These are phyloP conservation scores for Amyelois transitella DNA, from an alignment of 1,140 invertebrate genomes.

Conservation along the genomic window DNA sequence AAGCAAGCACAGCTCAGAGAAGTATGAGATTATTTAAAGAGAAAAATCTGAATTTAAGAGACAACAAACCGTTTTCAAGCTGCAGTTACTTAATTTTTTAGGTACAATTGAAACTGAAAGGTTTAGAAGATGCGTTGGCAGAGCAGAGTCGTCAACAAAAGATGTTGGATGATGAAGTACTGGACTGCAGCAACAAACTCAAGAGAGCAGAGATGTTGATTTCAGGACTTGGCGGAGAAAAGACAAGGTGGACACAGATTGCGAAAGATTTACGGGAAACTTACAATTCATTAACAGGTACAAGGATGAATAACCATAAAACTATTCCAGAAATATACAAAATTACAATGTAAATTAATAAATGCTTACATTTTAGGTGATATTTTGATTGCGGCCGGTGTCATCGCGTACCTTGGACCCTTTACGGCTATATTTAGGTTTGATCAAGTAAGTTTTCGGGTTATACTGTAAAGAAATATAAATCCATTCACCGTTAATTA, in stretches of 20 bases:
- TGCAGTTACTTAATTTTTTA: slow-evolving; percentile 17
- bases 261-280: slow-evolving; percentile 83
- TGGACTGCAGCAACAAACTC: slow-evolving; percentile 91
- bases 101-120: slow-evolving; percentile 71
- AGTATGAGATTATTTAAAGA: too few relatives aligned
- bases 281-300: slow-evolving; percentile 77
- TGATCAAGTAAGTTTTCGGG: slow-evolving; percentile 66
- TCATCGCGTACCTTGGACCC: slow-evolving; percentile 93
- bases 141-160: slow-evolving; percentile 78
- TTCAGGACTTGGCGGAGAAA: slow-evolving; percentile 88
- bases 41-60: too few relatives aligned
- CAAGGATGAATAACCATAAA: not conserved
- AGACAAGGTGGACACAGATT: slow-evolving; percentile 86
- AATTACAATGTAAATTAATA: too few relatives aligned
- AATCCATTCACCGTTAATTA: too few relatives aligned
- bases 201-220: slow-evolving; percentile 95
- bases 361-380: slow-evolving; percentile 84
- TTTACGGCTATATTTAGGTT: slow-evolving; percentile 87
- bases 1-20: slow-evolving; percentile 86
- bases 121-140: slow-evolving; percentile 81
- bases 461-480: not conserved
- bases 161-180: slow-evolving; percentile 84
- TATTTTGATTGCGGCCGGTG: slow-evolving; percentile 89
- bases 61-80: too few relatives aligned
- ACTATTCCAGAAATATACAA: not conserved